Percentiles rank a stretch among this genome's conserved stretches.
Evolutionary conservation across 2,113 vertebrate species (phyloP).

Genomic region (Proteles cristata): DNA sequence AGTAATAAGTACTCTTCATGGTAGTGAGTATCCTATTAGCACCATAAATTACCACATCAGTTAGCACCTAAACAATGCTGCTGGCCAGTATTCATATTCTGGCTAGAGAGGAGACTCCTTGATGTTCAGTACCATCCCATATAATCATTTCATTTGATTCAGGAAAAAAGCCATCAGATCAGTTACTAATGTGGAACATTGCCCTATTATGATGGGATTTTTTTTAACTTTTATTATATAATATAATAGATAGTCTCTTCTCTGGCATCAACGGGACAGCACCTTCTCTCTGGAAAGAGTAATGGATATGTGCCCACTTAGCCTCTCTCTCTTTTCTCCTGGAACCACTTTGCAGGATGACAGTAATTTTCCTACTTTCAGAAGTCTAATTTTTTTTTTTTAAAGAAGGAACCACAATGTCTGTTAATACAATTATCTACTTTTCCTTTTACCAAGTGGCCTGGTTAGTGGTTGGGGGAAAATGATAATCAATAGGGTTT

Average conservation of each 20-base stretch:
- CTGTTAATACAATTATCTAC: constrained; percentile 32
- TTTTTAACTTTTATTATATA: background rate
- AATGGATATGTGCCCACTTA: background rate
- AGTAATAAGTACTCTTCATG: background rate
- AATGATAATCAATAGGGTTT: constrained; percentile 9
- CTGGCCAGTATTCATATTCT: background rate
- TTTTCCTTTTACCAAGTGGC: background rate
- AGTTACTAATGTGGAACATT: background rate
- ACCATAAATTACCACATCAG: background rate
- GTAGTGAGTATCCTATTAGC: background rate
- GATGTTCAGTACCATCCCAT: background rate
- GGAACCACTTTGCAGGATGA: constrained; percentile 38
- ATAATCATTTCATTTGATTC: background rate
- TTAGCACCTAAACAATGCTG: background rate
- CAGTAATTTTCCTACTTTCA: constrained; percentile 49
- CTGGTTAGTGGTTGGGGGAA: background rate
- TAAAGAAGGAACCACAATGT: background rate
- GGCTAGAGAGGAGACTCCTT: background rate
- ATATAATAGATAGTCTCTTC: background rate
- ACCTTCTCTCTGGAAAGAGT: constrained; percentile 1
- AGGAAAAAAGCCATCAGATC: background rate
- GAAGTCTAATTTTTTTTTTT: background rate
- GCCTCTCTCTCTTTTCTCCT: constrained; percentile 12
- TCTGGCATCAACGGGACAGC: constrained; percentile 33
- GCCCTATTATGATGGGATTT: background rate